A percentile compares a stretch with the other conserved stretches of the same genome.
Evolutionary conservation across 2,888 invertebrate species (phyloP).

Genomic region (Standfussiana lucernea): DNA sequence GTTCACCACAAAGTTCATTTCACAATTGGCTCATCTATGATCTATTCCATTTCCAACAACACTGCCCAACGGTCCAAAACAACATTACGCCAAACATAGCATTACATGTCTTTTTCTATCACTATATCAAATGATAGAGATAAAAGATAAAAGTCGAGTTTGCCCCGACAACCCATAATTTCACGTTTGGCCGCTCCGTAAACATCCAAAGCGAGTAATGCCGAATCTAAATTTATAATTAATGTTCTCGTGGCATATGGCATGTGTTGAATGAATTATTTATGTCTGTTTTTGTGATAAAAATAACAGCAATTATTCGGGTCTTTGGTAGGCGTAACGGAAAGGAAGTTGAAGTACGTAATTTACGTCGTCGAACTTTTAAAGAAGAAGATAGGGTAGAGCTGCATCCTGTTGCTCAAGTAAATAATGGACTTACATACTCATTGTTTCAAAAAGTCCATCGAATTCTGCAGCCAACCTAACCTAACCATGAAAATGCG

Average conservation of each 20-base stretch:
- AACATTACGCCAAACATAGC: slow-evolving; percentile 9
- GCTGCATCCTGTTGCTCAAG: background rate
- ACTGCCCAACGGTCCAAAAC: slow-evolving; percentile 18
- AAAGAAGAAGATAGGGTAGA: background rate
- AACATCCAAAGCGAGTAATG: slow-evolving; percentile 66
- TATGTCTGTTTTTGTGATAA: slow-evolving; percentile 65
- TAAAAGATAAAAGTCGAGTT: slow-evolving; percentile 39
- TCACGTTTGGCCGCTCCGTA: slow-evolving; percentile 67
- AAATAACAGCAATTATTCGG: slow-evolving; percentile 67
- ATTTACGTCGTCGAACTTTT: slow-evolving; percentile 14
- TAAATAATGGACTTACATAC: background rate
- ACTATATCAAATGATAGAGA: slow-evolving; percentile 48
- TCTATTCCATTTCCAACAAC: background rate
- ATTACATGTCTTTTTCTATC: slow-evolving; percentile 30
- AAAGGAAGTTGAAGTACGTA: slow-evolving; percentile 38
- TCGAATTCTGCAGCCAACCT: background rate
- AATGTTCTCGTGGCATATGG: slow-evolving; percentile 72
- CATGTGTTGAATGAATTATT: slow-evolving; percentile 72
- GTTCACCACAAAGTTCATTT: background rate
- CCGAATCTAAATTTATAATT: slow-evolving; percentile 72
- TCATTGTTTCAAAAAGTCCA: background rate
- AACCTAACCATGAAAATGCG: background rate
- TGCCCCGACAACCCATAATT: slow-evolving; percentile 64
- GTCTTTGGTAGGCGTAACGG: slow-evolving; percentile 49
- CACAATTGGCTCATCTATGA: slow-evolving; percentile 13